Evolutionary conservation across 2,797 vertebrate genomes (phyloP), one percentile per base, ranked within the genome.

Genomic region (Ciconia nigra): DNA sequence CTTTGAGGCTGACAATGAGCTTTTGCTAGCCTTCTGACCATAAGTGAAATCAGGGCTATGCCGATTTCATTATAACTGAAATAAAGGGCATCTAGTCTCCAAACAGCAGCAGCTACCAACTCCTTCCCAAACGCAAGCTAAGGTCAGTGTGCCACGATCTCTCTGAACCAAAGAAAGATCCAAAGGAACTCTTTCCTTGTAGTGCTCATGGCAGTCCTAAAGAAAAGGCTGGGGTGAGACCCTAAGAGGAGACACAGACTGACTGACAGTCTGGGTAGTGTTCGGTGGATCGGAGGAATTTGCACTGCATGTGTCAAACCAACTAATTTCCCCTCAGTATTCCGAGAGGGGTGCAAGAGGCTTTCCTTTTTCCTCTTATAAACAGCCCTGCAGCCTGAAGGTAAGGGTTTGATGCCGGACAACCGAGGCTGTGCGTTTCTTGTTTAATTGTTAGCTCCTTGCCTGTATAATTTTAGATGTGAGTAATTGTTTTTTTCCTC

Each of bases 381-480:
- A 67, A 35, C 0, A 5, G 24, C 47, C n/a, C 51, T 18, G 17
- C 20, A 82, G 47, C 15, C 73, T 86, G 49, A 71, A 89, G 39
- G 57, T 63, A 55, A 79, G 15, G 18, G 21, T 31, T 76, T 35
- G 31, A 8, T 65, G 55, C 33, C 26, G 51, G 58, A 37, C 39
- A 83, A 21, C 33, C 2, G 20, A 63, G 49, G 20, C 33, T 49
- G 20, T 65, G 31, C 16, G 24, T 72, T 94, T 84, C 51, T 91
- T 81, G 6, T 92, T 89, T 88, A 84, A 46, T 81, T 89, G 76
- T 95, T 95, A 93, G 72, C 81, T 92, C 83, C 73, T 82, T 93
- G 24, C 37, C 66, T 66, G 82, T 82, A 77, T 96, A 95, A 96
- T 96, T 97, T 96, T 96, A 97, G 90, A 95, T 84, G 66, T 90